Conservation (phyloP, 2,113 vertebrate species). For the Pluvianellus socialis region DNA sequence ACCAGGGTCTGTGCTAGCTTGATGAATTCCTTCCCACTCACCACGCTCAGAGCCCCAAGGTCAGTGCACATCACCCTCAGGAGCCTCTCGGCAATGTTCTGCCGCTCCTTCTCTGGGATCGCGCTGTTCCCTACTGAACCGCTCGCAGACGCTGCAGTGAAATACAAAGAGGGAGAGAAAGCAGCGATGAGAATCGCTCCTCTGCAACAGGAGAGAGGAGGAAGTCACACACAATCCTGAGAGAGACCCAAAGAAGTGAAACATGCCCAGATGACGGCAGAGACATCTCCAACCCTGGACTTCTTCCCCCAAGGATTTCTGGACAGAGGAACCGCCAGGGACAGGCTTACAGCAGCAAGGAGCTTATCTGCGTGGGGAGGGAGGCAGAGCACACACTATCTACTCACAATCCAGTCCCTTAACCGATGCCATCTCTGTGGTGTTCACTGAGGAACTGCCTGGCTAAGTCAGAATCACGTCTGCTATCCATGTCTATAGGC, state of each 20-base stretch:
- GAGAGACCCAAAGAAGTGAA: neutral
- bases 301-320: neutral
- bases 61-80: conserved; percentile 95
- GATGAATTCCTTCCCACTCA: conserved; percentile 95
- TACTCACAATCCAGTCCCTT: neutral
- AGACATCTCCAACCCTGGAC: neutral
- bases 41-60: conserved; percentile 87
- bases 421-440: neutral
- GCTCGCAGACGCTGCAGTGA: conserved; percentile 64
- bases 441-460: neutral
- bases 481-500: neutral
- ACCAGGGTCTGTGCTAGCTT: conserved; percentile 96
- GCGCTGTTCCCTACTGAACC: conserved; percentile 76
- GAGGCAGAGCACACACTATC: neutral
- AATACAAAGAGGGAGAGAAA: neutral
- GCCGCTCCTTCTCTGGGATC: conserved; percentile 95
- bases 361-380: neutral
- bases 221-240: neutral
- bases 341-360: neutral
- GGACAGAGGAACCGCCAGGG: neutral
- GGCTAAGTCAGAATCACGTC: neutral
- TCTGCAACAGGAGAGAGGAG: neutral
- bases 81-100: conserved; percentile 94
- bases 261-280: neutral
- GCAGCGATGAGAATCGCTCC: neutral